Base-by-base conservation (phyloP, 2,888 invertebrate genomes). In the Ganaspis brasiliensis region DNA sequence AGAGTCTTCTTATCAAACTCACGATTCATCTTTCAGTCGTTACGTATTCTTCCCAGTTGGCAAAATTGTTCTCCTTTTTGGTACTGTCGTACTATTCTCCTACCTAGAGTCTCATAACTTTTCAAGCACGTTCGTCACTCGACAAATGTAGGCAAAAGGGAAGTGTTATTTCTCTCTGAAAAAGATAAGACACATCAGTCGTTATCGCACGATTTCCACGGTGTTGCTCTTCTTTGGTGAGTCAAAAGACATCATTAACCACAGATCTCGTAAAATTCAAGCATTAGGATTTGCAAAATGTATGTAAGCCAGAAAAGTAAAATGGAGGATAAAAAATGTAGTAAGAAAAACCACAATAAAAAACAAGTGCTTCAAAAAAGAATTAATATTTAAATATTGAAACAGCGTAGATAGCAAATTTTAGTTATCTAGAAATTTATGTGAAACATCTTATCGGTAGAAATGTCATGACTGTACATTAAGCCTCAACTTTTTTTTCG, bases 1-100 rank as follows among this genome's bases (percentile, higher is more conserved):
- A 59, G 74, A 59, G 61, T 52, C 81, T 80, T 81, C 84, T 86
- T 87, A 87, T 89, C 87, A 83, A 81, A 70, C 77, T 72, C 76
- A 73, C 77, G 81, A 79, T 84, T 87, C 84, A 81, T 87, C 86
- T 87, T 87, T 81, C 82, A 83, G 87, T 86, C 87, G 84, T 89
- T 87, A 84, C 80, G 81, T 79, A 85, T 85, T 86, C 85, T 83
- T 82, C 78, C 3, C 61, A 40, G 59, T 56, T 56, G 59, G 40
- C 49, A 61, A 63, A 71, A 26, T 26, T 52, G 26, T 26, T 35
- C 16, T 24, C 52, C 24, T 55, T 71, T 71, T 52, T 71, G 16
- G 12, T 71, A 14, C 52, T 24, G 45, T 14, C 24, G 12, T 21
- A 9, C 24, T 19, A 49, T 31, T 71, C 19, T 19, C 37, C 71